Evolutionary conservation across 2,888 invertebrate species (phyloP).

Genomic region (Vannuccia rotundouncinata): DNA sequence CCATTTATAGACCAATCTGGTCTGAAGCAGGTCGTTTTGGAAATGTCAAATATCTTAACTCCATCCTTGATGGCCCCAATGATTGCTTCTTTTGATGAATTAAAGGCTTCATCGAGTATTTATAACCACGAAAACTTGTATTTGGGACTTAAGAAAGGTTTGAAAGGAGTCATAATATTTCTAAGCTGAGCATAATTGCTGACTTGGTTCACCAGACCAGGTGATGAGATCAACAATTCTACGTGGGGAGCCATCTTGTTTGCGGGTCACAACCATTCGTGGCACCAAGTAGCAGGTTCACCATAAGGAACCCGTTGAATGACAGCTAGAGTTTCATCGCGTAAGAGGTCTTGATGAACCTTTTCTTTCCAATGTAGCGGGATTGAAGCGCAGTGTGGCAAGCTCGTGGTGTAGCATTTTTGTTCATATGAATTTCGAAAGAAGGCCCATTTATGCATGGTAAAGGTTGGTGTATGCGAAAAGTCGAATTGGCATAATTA

Average conservation of each 20-base stretch:
- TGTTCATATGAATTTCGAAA: not conserved
- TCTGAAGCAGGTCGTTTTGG: constrained; percentile 41
- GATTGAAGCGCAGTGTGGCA: not conserved
- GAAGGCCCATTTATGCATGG: constrained; percentile 1
- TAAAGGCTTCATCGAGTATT: constrained; percentile 39
- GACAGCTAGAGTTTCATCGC: constrained; percentile 12
- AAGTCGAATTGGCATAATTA: not conserved
- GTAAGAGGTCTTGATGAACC: not conserved
- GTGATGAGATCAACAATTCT: not conserved
- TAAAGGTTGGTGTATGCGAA: not conserved
- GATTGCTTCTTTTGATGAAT: constrained; percentile 40
- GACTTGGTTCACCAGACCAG: constrained; percentile 42
- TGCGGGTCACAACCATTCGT: not conserved
- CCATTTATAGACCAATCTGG: constrained; percentile 42
- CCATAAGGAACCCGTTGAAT: constrained; percentile 3
- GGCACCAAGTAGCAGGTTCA: not conserved
- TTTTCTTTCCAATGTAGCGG: not conserved
- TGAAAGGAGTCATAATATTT: not conserved
- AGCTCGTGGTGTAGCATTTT: not conserved
- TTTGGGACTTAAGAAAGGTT: not conserved
- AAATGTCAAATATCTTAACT: constrained; percentile 41
- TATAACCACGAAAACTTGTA: constrained; percentile 39
- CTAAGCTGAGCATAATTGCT: not conserved
- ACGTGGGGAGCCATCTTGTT: not conserved
- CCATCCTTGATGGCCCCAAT: constrained; percentile 41